Conservation (phyloP, 2,888 invertebrate genomes). For the Nemotelus nigrinus region DNA sequence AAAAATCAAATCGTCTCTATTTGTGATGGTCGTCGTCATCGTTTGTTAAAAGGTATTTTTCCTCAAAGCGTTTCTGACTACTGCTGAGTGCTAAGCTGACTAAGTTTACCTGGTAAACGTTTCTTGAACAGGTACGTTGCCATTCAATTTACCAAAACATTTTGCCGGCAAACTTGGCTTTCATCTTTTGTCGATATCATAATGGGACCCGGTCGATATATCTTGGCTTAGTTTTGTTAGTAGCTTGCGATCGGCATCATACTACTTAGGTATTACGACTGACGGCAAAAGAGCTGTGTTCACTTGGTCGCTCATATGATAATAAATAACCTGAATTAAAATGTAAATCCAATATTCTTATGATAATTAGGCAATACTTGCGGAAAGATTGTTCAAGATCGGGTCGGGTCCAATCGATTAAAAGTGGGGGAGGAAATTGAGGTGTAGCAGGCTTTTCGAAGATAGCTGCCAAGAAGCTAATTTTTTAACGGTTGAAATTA, state of each 20-base stretch:
- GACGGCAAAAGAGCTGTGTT: not conserved
- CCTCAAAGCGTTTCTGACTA: too few relatives aligned
- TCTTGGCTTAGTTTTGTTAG: conserved; percentile 27
- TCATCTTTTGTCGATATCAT: conserved; percentile 24
- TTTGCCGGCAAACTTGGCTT: conserved; percentile 34
- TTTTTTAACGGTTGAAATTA: too few relatives aligned
- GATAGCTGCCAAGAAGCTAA: too few relatives aligned
- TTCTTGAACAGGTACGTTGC: conserved; percentile 7
- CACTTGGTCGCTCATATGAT: not conserved
- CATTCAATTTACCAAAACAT: conserved; percentile 33
- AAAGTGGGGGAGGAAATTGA: too few relatives aligned
- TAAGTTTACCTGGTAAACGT: too few relatives aligned
- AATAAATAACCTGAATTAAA: conserved; percentile 45
- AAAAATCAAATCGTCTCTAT: too few relatives aligned
- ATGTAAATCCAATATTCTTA: conserved; percentile 47
- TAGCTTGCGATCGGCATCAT: too few relatives aligned
- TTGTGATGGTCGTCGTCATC: too few relatives aligned
- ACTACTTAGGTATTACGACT: too few relatives aligned
- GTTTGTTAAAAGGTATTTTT: too few relatives aligned
- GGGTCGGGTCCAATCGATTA: not conserved
- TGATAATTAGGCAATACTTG: conserved; percentile 28
- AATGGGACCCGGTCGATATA: conserved; percentile 10
- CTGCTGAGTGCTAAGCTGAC: too few relatives aligned
- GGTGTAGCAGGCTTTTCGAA: too few relatives aligned
- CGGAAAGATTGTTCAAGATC: not conserved